Conservation (phyloP, 1,140 invertebrate species). For the Nilaparvata lugens region DNA sequence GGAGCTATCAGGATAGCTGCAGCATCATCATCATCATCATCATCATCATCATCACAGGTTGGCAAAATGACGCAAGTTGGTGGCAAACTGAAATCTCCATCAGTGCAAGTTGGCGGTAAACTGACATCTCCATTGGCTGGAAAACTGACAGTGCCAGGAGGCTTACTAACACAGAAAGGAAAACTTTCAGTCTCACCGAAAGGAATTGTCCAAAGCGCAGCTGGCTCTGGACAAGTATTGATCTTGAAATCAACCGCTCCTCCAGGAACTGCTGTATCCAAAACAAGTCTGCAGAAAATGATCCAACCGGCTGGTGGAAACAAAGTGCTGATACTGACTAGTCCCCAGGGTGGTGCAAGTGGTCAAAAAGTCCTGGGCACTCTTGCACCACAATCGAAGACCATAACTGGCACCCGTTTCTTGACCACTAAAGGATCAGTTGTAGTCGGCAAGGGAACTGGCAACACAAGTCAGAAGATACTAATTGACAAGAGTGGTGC, state of each 20-base stretch:
- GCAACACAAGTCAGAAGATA: constrained; percentile 7
- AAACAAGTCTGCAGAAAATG: constrained; percentile 26
- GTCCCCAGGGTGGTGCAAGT: constrained; percentile 37
- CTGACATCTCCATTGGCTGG: too few species aligned
- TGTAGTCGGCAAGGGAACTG: constrained; percentile 1
- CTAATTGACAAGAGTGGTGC: constrained; percentile 13
- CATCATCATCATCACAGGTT: too few species aligned
- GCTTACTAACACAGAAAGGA: not conserved
- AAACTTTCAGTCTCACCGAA: too few species aligned
- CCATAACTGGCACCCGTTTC: constrained; percentile 22
- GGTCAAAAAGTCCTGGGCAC: constrained; percentile 41
- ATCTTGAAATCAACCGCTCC: constrained; percentile 14
- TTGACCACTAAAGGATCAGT: constrained; percentile 14
- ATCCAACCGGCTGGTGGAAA: constrained; percentile 2
- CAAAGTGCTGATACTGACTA: constrained; percentile 48
- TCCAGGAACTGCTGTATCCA: constrained; percentile 21
- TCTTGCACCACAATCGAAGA: constrained; percentile 46
- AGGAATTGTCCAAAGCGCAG: not conserved
- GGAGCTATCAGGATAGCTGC: too few species aligned
- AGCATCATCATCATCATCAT: too few species aligned
- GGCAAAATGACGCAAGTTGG: too few species aligned
- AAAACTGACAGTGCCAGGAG: not conserved
- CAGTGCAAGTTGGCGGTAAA: too few species aligned
- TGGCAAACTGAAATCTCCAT: too few species aligned
- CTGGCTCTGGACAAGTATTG: constrained; percentile 9